These are phyloP conservation scores for Apocrypta bakeri DNA, from an alignment of 1,140 invertebrate genomes.

Conservation along the genomic window DNA sequence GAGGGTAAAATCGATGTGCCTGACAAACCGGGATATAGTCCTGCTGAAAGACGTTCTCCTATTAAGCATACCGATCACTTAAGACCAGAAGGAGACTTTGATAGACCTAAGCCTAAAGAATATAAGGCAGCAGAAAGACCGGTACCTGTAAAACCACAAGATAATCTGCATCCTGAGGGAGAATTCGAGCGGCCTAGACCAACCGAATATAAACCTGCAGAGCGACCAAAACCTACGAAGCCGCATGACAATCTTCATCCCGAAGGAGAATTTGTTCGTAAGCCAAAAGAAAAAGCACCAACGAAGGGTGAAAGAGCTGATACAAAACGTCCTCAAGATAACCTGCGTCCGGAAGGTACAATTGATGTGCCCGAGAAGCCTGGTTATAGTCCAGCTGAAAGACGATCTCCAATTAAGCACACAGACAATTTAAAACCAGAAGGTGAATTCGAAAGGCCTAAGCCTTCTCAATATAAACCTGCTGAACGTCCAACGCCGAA, in stretches of 20 bases:
- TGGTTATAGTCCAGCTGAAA: constrained; percentile 57
- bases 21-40: constrained; percentile 70
- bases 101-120: constrained; percentile 71
- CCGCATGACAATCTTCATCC: constrained; percentile 79
- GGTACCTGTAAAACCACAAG: constrained; percentile 54
- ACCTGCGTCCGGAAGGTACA: constrained; percentile 76
- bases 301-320: constrained; percentile 71
- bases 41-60: constrained; percentile 73
- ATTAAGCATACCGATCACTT: constrained; percentile 74
- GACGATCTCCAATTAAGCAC: constrained; percentile 62
- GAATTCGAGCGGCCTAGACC: constrained; percentile 70
- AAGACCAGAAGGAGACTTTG: constrained; percentile 78
- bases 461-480: constrained; percentile 71
- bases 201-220: constrained; percentile 77
- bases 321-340: constrained; percentile 74
- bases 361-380: constrained; percentile 67
- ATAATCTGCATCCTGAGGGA: constrained; percentile 75
- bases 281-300: constrained; percentile 66
- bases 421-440: constrained; percentile 78
- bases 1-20: constrained; percentile 78
- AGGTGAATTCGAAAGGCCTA: constrained; percentile 67
- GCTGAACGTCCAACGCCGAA: constrained; percentile 74
- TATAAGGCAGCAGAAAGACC: constrained; percentile 76
- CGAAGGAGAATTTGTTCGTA: constrained; percentile 76
- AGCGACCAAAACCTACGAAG: constrained; percentile 77